Base-by-base conservation (phyloP, 2,888 invertebrate species). In the Watsonalla cultraria region DNA sequence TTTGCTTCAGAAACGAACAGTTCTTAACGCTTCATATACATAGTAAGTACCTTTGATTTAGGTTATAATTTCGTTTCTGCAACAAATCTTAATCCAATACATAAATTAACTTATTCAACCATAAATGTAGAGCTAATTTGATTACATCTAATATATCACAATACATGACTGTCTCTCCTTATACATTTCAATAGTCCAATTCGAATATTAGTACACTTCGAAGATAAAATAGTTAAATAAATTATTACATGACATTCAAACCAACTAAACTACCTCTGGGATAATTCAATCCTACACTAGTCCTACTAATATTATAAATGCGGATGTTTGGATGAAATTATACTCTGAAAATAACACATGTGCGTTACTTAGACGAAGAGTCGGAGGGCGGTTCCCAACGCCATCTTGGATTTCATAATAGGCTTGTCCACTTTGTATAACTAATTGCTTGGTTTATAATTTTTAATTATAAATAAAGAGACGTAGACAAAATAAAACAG, bases 121-220 rank as follows among this genome's bases (percentile, higher is more conserved):
- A 37, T 57, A 58, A 60, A 64, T 60, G 61, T 63, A 65, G 35
- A 60, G 57, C 65, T 65, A 78, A 68, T 71, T 70, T 69, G 58
- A 70, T 75, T 70, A 74, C 74, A 76, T 65, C 82, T 84, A 85
- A 78, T 74, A 82, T 85, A 86, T 86, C 86, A 86, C 86, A 86
- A 85, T 83, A 82, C 72, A 82, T 80, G 83, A 82, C 82, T 82
- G 77, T 78, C 70, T 71, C 65, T 58, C 59, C 67, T 64, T 71
- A 55, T 58, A 52, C 54, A 51, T 45, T 51, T 51, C 33, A 9
- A 45, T 45, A 45, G 33, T 45, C 45, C 4, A 34, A n/a, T 34
- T 51, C 51, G 9, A 45, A 45, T 45, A 37, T 24, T 39, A 7
- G 6, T 46, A 46, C 24, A 46, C 6, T n/a, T 47, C 11, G 5